phyloP scores from a whole-genome alignment of 2,888 invertebrate species.

The Eucera pruinosa region DNA sequence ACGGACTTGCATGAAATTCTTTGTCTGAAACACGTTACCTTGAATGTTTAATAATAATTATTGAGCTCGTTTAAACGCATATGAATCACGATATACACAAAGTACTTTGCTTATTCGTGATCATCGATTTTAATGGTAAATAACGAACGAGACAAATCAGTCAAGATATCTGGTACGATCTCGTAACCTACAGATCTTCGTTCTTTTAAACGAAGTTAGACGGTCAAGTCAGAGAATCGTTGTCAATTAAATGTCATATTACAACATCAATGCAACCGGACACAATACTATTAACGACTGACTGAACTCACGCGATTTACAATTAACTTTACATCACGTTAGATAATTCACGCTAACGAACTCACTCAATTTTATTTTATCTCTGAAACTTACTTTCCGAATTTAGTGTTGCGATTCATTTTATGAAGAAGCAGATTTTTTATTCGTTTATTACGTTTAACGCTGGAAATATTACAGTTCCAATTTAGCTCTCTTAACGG shows the following conservation, averaged over 20 bases:
- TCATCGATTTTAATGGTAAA: constrained; percentile 24
- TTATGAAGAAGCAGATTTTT: no score
- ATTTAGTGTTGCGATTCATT: neutral
- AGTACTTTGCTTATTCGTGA: neutral
- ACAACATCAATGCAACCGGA: constrained; percentile 36
- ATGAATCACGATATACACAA: constrained; percentile 16
- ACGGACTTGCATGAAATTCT: neutral
- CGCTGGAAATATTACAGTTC: no score
- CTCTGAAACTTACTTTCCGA: neutral
- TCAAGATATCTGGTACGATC: constrained; percentile 30
- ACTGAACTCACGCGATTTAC: constrained; percentile 39
- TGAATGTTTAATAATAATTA: neutral
- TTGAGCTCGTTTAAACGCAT: neutral
- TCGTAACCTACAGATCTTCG: constrained; percentile 29
- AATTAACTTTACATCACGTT: constrained; percentile 33
- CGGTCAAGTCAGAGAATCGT: constrained; percentile 18
- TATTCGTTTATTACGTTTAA: no score
- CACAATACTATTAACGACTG: constrained; percentile 37
- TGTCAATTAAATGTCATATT: constrained; percentile 48
- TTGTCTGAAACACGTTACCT: no score
- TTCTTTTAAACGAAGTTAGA: constrained; percentile 40
- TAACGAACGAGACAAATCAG: constrained; percentile 16
- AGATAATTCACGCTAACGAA: neutral
- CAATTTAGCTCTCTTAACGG: no score
- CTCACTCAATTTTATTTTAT: neutral